phyloP scores from a whole-genome alignment of 2,888 invertebrate species.

The Therioaphis trifolii region DNA sequence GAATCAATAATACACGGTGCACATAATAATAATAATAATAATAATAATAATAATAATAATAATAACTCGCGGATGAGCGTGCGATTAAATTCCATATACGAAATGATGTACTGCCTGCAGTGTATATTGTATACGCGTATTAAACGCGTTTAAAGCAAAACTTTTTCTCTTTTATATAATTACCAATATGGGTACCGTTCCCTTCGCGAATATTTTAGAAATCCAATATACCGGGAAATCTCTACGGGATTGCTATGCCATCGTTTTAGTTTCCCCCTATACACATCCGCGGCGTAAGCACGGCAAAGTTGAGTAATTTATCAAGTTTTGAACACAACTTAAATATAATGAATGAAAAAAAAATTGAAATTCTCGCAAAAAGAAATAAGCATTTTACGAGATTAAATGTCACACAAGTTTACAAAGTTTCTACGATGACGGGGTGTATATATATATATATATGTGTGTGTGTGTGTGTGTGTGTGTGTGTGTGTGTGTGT shows the following conservation, averaged over 20 bases:
- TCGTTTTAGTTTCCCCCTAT: constrained; percentile 49
- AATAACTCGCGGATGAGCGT: no score
- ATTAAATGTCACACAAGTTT: constrained; percentile 60
- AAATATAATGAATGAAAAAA: constrained; percentile 58
- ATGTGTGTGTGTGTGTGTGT: no score
- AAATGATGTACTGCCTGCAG: no score
- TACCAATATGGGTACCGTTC: background rate
- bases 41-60: no score
- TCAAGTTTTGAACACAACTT: constrained; percentile 59
- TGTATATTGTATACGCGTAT: background rate
- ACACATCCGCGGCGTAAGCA: constrained; percentile 2
- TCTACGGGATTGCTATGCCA: constrained; percentile 47
- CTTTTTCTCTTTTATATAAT: constrained; percentile 32
- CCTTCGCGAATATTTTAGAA: constrained; percentile 32
- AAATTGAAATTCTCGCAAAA: constrained; percentile 36
- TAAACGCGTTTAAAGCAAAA: constrained; percentile 19
- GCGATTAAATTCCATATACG: no score
- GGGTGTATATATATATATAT: background rate
- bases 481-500: background rate
- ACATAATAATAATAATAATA: no score
- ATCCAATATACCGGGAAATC: constrained; percentile 42
- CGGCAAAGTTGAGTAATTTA: constrained; percentile 51
- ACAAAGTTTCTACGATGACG: constrained; percentile 50
- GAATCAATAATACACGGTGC: no score
- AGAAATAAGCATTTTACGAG: constrained; percentile 56